These are phyloP conservation scores for Pangasius mekongensis DNA, from an alignment of 2,797 vertebrate genomes.

Conservation along the genomic window DNA sequence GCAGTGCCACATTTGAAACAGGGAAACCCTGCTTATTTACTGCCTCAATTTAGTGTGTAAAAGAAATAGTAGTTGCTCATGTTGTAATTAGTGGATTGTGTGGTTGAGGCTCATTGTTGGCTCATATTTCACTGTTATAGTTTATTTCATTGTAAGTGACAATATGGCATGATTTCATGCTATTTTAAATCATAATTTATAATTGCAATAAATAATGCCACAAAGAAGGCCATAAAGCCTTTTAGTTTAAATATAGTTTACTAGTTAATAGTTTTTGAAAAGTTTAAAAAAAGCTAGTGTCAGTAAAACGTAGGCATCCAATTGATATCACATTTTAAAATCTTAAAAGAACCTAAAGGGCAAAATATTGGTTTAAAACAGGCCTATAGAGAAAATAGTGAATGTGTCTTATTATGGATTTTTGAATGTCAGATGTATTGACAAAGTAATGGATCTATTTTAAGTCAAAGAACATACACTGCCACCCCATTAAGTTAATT, in stretches of 20 bases:
- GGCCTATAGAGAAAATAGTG: neutral
- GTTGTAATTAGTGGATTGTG: neutral
- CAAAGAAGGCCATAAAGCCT: neutral
- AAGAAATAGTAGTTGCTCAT: neutral
- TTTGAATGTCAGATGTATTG: neutral
- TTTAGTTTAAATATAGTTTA: neutral
- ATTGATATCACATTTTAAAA: neutral
- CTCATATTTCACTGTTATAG: neutral
- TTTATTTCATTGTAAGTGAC: neutral
- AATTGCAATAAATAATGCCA: neutral
- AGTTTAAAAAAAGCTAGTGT: neutral
- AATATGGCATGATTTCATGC: neutral
- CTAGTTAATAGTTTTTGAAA: neutral
- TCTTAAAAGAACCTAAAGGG: neutral
- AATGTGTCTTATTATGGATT: neutral
- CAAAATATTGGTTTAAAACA: neutral
- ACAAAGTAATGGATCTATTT: neutral
- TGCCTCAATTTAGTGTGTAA: neutral
- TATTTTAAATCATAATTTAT: neutral
- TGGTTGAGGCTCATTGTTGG: neutral
- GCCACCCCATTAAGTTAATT: neutral
- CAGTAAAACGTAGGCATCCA: neutral
- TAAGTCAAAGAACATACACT: neutral
- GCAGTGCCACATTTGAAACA: no score
- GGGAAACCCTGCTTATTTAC: neutral